These are phyloP conservation scores for Connochaetes taurinus DNA, from an alignment of 2,113 vertebrate genomes.

Conservation along the genomic window DNA sequence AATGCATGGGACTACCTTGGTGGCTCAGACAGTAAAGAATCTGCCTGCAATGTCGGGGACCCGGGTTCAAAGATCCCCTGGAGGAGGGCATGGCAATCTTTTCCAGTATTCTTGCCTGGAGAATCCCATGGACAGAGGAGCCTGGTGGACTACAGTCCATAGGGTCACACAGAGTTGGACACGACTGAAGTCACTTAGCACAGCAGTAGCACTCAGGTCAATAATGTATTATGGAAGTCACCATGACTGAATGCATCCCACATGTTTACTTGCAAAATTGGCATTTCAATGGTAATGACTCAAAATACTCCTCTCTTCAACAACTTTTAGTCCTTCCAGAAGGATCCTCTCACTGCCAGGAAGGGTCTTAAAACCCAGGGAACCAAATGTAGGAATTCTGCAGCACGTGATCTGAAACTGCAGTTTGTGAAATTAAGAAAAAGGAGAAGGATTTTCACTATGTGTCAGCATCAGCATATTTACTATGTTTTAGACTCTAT, in stretches of 20 bases:
- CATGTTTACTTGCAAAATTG: not conserved
- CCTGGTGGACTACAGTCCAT: not conserved
- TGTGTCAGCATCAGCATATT: not conserved
- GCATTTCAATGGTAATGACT: not conserved
- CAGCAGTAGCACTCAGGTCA: not conserved
- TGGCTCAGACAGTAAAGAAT: not conserved
- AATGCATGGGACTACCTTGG: not conserved
- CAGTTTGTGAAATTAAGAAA: not conserved
- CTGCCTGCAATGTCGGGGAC: not conserved
- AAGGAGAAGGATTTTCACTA: not conserved
- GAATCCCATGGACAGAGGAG: not conserved
- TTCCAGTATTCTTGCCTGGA: not conserved
- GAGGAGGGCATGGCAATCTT: not conserved
- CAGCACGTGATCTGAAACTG: not conserved
- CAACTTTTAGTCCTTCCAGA: not conserved
- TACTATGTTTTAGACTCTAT: not conserved
- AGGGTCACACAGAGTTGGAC: not conserved
- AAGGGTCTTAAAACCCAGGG: not conserved
- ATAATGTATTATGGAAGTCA: not conserved
- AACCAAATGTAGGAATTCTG: not conserved
- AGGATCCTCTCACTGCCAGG: not conserved
- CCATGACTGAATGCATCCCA: not conserved
- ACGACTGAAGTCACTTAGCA: not conserved
- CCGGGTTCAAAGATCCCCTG: not conserved
- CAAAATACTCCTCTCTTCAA: not conserved